Conservation (phyloP, 2,888 invertebrate species). For the Eupithecia centaureata region DNA sequence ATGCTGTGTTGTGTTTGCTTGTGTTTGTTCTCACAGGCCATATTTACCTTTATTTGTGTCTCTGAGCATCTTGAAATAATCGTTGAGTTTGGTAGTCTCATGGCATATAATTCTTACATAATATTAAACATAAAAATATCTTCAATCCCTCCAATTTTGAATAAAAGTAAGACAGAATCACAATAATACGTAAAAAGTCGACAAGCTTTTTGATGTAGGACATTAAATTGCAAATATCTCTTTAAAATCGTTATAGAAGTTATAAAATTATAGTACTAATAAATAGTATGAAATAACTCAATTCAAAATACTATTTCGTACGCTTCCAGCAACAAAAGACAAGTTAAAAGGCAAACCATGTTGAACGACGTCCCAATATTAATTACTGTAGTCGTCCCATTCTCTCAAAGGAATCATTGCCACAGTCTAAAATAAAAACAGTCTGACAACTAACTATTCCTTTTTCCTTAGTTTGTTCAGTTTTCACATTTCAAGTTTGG, state of each 20-base stretch:
- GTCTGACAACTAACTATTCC: not conserved
- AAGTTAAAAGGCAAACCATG: slow-evolving; percentile 1
- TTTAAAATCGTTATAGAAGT: too few relatives aligned
- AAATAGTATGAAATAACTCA: not conserved
- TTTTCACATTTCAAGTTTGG: not conserved
- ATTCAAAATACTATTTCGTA: not conserved
- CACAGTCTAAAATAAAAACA: not conserved
- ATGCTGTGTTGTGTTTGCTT: not conserved
- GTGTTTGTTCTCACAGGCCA: not conserved
- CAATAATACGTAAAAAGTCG: not conserved
- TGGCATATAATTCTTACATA: not conserved
- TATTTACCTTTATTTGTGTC: not conserved
- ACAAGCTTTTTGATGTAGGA: not conserved
- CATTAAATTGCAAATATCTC: not conserved
- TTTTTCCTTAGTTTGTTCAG: not conserved
- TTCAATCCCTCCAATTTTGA: not conserved
- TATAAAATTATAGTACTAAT: not conserved
- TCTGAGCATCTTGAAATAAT: not conserved
- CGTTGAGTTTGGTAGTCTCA: not conserved
- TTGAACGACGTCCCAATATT: not conserved
- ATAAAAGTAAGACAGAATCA: not conserved
- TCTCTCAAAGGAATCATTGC: not conserved
- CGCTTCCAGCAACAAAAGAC: not conserved
- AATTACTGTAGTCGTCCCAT: not conserved
- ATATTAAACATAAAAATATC: not conserved